Base-by-base conservation (phyloP, 2,888 invertebrate genomes). In the Lysandra coridon region DNA sequence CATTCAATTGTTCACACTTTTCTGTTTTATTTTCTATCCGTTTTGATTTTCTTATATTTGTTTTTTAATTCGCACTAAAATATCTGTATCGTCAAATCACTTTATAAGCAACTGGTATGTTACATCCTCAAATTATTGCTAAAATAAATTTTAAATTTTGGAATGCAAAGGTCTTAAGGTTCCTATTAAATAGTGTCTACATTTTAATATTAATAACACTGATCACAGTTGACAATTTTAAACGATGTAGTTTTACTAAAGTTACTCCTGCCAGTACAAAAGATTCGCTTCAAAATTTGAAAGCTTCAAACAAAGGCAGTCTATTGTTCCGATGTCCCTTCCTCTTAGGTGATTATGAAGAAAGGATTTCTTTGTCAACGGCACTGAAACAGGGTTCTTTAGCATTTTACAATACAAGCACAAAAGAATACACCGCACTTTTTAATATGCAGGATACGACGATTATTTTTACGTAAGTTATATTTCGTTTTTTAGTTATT, bases 1-100 rank as follows among this genome's bases (percentile, higher is more conserved):
- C 81, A 82, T 80, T 80, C 82, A 81, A 69, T 79, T 80, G 80
- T 74, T 79, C 78, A 79, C 74, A 64, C 77, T 80, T 80, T 81
- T 81, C 81, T 79, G 80, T 73, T 73, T 78, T 78, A 78, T 80
- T 69, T 73, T 75, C 2, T 74, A 76, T 79, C 79, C 37, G 79
- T 78, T 80, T 64, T 74, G 37, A 49, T 53, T 7, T 10, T 75
- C 4, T 49, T 4, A 23, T 75, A 2, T 49, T 2, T 75, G 23
- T 75, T 5, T 23, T 12, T 75, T 74, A n/a, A 44, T 62, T 30
- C 10, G 6, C 64, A 30, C 10, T 30, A 7, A 64, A 30, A 64
- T 33, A 64, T 64, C 12, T 64, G 10, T 64, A 30, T 30, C 10
- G 10, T 49, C 49, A 49, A 49, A 49, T 49, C 10, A 10, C 49